These are phyloP conservation scores for Dyspetes luteomarginatus DNA, from an alignment of 2,888 invertebrate genomes.

Conservation along the genomic window DNA sequence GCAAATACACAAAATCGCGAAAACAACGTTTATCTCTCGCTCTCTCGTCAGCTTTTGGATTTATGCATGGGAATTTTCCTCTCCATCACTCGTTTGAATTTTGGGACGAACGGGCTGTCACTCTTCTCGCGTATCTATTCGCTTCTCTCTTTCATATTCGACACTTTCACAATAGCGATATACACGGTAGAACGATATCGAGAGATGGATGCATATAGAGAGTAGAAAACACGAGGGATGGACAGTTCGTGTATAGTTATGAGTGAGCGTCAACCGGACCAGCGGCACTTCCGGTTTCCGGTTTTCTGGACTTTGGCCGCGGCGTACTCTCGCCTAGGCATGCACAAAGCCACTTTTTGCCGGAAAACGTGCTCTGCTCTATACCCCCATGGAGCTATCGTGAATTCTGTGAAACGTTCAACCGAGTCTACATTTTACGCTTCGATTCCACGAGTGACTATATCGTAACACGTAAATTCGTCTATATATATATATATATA, in stretches of 20 bases:
- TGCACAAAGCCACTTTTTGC: slow-evolving; percentile 61
- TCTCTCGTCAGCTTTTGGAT: slow-evolving; percentile 58
- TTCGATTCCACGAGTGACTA: too few species aligned
- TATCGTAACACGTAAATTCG: too few species aligned
- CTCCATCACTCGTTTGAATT: slow-evolving; percentile 22
- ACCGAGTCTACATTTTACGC: slow-evolving; percentile 35
- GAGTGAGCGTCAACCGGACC: slow-evolving; percentile 47
- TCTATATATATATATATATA: too few species aligned
- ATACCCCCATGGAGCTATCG: slow-evolving; percentile 6
- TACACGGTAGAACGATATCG: slow-evolving; percentile 2
- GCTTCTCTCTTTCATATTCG: slow-evolving; percentile 21
- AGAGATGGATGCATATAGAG: slow-evolving; percentile 6
- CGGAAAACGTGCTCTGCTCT: slow-evolving; percentile 27
- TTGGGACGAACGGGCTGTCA: slow-evolving; percentile 30
- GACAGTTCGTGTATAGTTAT: neutral
- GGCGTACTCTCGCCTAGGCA: slow-evolving; percentile 43
- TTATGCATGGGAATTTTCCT: slow-evolving; percentile 60
- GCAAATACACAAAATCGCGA: slow-evolving; percentile 53
- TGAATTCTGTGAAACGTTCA: slow-evolving; percentile 21
- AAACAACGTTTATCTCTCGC: slow-evolving; percentile 34
- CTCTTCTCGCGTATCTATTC: slow-evolving; percentile 46
- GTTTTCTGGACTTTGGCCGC: slow-evolving; percentile 42
- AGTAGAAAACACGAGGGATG: slow-evolving; percentile 8
- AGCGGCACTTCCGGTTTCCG: slow-evolving; percentile 62
- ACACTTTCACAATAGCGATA: neutral